A percentile compares a stretch with the other conserved stretches of the same genome.
These are phyloP conservation scores for Bombyx mori DNA, from an alignment of 1,140 invertebrate species.

Conservation along the genomic window DNA sequence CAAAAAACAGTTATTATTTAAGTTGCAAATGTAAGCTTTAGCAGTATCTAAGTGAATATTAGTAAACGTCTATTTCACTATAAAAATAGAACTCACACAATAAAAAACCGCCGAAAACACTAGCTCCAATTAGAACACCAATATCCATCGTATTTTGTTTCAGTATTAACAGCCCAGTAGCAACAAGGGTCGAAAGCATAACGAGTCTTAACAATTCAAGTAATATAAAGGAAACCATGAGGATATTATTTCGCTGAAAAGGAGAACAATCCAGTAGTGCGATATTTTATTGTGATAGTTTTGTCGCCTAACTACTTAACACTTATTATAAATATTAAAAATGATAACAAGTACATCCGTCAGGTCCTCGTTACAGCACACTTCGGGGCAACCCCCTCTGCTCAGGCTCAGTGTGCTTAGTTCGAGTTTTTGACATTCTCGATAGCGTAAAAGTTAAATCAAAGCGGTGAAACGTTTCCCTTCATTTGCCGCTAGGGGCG, in stretches of 20 bases:
- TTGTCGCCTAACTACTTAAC: neutral
- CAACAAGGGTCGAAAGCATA: conserved; percentile 25
- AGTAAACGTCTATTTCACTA: neutral
- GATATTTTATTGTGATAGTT: neutral
- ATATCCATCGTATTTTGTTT: conserved; percentile 63
- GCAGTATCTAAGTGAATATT: neutral
- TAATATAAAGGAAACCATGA: conserved; percentile 44
- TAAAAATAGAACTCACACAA: conserved; percentile 33
- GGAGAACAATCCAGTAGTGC: neutral
- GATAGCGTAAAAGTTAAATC: too few species aligned
- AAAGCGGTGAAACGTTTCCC: too few species aligned
- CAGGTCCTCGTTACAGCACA: too few species aligned
- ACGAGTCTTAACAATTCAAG: conserved; percentile 46
- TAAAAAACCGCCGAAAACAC: conserved; percentile 44
- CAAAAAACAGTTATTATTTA: too few species aligned
- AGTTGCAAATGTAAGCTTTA: too few species aligned
- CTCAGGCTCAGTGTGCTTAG: too few species aligned
- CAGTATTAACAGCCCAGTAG: conserved; percentile 36
- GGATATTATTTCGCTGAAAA: conserved; percentile 40
- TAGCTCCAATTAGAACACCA: conserved; percentile 52
- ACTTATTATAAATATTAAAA: too few species aligned
- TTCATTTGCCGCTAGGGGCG: too few species aligned
- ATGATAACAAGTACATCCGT: too few species aligned
- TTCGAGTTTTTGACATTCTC: too few species aligned
- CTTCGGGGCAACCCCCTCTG: too few species aligned